phyloP scores from a whole-genome alignment of 2,888 invertebrate species.

The Clanis bilineata region DNA sequence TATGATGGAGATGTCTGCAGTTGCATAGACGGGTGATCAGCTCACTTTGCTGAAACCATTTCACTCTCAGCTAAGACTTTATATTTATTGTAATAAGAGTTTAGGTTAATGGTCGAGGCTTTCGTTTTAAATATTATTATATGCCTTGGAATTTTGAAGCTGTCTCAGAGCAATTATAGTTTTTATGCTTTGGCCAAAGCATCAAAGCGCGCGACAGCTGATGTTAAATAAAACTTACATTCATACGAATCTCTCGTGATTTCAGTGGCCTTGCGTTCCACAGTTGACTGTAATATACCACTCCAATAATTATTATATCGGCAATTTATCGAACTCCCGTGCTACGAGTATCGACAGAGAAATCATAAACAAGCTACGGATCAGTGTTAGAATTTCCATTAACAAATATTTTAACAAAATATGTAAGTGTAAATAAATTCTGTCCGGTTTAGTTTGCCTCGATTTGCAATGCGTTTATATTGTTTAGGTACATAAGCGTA shows the following conservation, averaged over 20 bases:
- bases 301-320: conserved; percentile 5
- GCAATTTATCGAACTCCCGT: conserved; percentile 7
- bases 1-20: too few species aligned
- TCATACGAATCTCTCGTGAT: conserved; percentile 26
- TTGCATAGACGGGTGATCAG: too few species aligned
- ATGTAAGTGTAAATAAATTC: conserved; percentile 25
- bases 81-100: background rate
- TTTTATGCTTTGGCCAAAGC: conserved; percentile 29
- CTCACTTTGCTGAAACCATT: too few species aligned
- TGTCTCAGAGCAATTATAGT: background rate
- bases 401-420: conserved; percentile 25
- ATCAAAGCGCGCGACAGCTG: conserved; percentile 26
- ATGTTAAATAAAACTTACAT: conserved; percentile 27
- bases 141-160: background rate
- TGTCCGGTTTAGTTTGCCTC: conserved; percentile 20
- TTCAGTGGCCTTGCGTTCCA: conserved; percentile 28
- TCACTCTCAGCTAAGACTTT: conserved; percentile 23
- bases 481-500: conserved; percentile 12
- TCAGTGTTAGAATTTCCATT: conserved; percentile 15
- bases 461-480: conserved; percentile 22
- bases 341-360: background rate
- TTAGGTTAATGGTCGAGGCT: background rate
- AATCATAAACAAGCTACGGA: conserved; percentile 6
- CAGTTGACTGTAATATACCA: conserved; percentile 29
- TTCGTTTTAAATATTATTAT: conserved; percentile 3